phyloP scores from a whole-genome alignment of 2,113 vertebrate genomes.

The Petroica traversi region DNA sequence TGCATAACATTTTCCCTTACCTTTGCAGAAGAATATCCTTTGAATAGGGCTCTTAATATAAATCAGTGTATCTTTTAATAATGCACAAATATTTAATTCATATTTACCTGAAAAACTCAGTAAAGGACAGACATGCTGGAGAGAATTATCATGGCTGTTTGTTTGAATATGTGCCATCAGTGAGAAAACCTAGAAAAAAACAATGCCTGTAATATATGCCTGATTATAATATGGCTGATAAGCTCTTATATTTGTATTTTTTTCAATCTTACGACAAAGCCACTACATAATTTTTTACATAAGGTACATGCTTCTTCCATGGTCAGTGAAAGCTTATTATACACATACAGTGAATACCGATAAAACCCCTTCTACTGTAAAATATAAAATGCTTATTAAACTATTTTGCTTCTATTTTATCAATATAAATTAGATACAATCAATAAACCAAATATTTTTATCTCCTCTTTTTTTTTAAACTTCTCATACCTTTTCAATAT shows the following conservation, averaged over 20 bases:
- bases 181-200: background rate
- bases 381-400: background rate
- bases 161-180: background rate
- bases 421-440: background rate
- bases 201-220: rapidly evolving
- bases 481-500: background rate
- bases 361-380: background rate
- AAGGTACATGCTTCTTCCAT: background rate
- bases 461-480: background rate
- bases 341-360: background rate
- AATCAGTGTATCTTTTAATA: background rate
- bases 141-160: background rate
- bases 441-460: background rate
- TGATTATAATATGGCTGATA: background rate
- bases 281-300: background rate
- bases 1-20: background rate
- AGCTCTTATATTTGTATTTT: background rate
- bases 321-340: background rate
- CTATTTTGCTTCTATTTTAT: background rate
- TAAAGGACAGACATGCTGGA: background rate
- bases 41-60: background rate
- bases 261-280: background rate
- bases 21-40: background rate
- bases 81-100: background rate
- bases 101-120: background rate